These are phyloP conservation scores for Ceratitis capitata DNA, from an alignment of 1,140 invertebrate species.

Conservation along the genomic window DNA sequence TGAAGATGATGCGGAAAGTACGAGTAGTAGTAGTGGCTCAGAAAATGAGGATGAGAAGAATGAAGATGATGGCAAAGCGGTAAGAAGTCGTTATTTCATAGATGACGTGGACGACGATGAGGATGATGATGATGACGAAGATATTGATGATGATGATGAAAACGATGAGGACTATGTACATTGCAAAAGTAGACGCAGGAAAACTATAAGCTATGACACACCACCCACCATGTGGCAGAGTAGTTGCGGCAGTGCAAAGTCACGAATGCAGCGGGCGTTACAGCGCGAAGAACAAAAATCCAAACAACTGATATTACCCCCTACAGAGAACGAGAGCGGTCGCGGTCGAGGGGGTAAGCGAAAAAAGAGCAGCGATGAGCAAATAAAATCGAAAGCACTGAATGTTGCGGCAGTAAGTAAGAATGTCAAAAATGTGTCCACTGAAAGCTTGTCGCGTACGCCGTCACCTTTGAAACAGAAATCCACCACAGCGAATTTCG, in stretches of 20 bases:
- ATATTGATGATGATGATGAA: conserved; percentile 41
- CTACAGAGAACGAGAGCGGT: neutral
- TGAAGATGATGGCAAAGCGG: conserved; percentile 41
- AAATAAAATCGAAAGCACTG: neutral
- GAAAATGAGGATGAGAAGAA: neutral
- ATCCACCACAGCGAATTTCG: neutral
- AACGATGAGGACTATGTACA: conserved; percentile 39
- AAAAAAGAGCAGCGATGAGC: neutral
- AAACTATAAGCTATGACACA: neutral
- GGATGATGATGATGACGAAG: conserved; percentile 16
- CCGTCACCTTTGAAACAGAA: neutral
- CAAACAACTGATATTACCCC: neutral
- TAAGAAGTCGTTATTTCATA: conserved; percentile 48
- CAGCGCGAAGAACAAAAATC: conserved; percentile 14
- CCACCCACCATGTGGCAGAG: neutral
- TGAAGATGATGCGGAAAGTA: conserved; percentile 58
- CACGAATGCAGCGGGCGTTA: neutral
- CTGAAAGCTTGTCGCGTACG: neutral
- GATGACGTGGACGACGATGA: conserved; percentile 43
- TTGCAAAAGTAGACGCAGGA: neutral
- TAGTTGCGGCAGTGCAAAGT: neutral
- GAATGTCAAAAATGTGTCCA: neutral
- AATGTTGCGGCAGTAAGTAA: neutral
- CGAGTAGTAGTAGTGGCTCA: neutral
- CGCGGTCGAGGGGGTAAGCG: neutral